Base-by-base conservation (phyloP, 2,797 vertebrate genomes). In the Pangasius macronema region DNA sequence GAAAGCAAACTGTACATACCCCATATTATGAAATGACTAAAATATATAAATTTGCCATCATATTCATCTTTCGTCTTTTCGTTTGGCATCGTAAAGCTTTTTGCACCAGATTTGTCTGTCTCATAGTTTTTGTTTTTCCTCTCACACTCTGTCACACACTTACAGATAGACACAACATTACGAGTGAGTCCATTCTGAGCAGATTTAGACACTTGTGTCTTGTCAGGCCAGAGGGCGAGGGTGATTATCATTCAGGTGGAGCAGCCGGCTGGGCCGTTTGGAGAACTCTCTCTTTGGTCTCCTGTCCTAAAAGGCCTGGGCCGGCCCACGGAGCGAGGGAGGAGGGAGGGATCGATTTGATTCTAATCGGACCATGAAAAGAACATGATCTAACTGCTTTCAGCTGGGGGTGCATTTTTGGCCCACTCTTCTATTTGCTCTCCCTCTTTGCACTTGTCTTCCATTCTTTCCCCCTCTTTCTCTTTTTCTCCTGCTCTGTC, bases 321-420 rank as follows among this genome's bases (percentile, higher is more conserved):
- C 97, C 96, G 97, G 97, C 94, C 93, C 59, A 68, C 24, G 16
- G 53, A 87, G 86, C 95, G 94, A 96, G 95, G 96, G 96, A 95
- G 49, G 95, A 96, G 95, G 96, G 97, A 95, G 96, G 98, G 97
- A 98, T 99, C 97, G 98, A 98, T 99, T 99, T 98, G 98, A 99
- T 98, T 99, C 98, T 99, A 99, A 99, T 99, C 97, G 96, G 97
- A 99, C 97, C 98, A 99, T 99, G 98, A 99, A 99, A 99, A 99
- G 98, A 99, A 99, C 98, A 99, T 99, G 98, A 99, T 99, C 98
- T 99, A 99, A 99, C 98, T 98, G 97, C 97, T 98, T 99, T 98
- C 97, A 98, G 97, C 95, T 95, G 96, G 95, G 96, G 97, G 97
- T 98, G 98, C 98, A 98, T 99, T 98, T 85, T 98, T 97, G 97